Evolutionary conservation across 2,797 vertebrate species (phyloP), one percentile per base, ranked within the genome.

Genomic region (Mionectes olivaceus): DNA sequence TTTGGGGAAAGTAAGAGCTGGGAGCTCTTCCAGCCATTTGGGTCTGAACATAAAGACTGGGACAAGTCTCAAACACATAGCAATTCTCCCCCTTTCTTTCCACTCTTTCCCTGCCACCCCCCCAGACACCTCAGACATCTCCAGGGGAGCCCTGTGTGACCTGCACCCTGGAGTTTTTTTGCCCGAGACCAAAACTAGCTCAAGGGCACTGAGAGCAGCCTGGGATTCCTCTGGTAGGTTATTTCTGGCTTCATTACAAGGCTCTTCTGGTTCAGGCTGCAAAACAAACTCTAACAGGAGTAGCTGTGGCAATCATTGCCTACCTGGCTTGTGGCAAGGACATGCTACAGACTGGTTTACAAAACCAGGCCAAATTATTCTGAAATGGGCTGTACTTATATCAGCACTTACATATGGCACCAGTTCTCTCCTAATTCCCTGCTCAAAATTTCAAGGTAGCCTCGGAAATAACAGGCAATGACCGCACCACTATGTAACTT

Each of bases 21-120:
- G 11, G 12, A 11, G 17, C 13, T 39, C 50, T 60, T 65, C 28
- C n/a, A 77, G 8, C 11, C 16, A 1, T 14, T 64, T 41, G 19
- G 28, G n/a, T 61, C 19, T 8, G 21, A 69, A 11, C 0, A 0
- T 13, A 15, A 88, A 67, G 33, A 56, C 0, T 3, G 5, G 12
- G 6, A 16, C 21, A 69, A 79, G 32, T n/a, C 14, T 13, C 32
- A 67, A 81, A 67, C 28, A 59, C 0, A 0, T 11, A 49, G 15
- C 32, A 57, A 5, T 53, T 32, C 33, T 25, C 12, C 7, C 19
- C 4, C 1, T 50, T 39, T 33, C 30, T 27, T 23, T 15, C 60
- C 22, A 30, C 18, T 16, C 17, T 24, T 59, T 28, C 55, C 44
- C 30, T 75, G 61, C 41, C 28, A n/a, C 41, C 30, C 24, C 64